Conservation (phyloP, 2,797 vertebrate genomes). For the Sphenopsis melanotis region DNA sequence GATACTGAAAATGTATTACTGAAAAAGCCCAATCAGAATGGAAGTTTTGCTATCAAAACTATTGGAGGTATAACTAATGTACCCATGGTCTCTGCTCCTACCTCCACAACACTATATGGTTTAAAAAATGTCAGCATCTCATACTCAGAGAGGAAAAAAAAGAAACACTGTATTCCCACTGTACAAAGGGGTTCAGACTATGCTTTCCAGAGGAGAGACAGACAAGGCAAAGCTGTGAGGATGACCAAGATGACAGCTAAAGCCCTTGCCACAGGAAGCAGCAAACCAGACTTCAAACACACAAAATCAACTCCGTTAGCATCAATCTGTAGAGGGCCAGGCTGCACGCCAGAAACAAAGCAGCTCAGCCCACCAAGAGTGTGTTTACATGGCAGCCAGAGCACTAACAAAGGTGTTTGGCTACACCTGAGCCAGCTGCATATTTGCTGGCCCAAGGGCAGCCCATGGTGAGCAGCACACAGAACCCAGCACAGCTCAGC, state of each 20-base stretch:
- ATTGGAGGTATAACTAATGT: background rate
- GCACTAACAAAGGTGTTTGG: background rate
- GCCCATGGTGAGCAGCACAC: background rate
- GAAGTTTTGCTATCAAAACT: background rate
- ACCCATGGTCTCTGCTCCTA: background rate
- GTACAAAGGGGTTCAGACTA: background rate
- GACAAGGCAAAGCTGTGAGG: background rate
- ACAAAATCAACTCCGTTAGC: background rate
- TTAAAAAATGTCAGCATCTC: background rate
- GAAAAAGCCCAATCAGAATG: background rate
- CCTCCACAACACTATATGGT: background rate
- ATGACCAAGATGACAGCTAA: background rate
- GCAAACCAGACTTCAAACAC: background rate
- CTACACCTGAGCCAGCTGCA: background rate
- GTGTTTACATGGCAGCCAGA: background rate
- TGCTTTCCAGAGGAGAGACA: background rate
- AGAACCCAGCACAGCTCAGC: background rate
- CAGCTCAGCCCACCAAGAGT: background rate
- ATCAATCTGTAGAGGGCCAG: background rate
- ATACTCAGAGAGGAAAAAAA: background rate
- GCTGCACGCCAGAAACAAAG: background rate
- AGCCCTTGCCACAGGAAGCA: background rate
- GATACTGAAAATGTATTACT: background rate
- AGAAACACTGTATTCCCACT: rapidly evolving
- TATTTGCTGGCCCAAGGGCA: background rate